Conservation (phyloP, 92 coral and sea anemone species). For the Parazoanthus atlanticus region DNA sequence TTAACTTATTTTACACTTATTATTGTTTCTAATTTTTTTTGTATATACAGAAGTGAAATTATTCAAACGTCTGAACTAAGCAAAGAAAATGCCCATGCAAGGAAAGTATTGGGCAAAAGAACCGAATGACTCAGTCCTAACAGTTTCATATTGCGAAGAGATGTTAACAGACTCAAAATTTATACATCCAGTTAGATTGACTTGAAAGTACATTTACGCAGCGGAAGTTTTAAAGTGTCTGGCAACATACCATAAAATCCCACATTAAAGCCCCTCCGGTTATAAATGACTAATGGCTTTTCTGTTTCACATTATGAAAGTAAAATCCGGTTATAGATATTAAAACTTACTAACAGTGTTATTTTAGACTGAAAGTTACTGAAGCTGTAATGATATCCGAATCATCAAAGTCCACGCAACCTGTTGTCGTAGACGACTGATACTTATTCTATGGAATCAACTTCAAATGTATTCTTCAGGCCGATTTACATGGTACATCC, state of each 20-base stretch:
- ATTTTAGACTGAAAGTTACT: too few species aligned
- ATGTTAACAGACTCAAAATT: not conserved
- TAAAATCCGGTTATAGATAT: not conserved
- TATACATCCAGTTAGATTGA: not conserved
- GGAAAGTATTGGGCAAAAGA: not conserved
- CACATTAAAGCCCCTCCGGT: not conserved
- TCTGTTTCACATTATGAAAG: conserved; percentile 1
- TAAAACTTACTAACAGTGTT: too few species aligned
- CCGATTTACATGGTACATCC: too few species aligned
- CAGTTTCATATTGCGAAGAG: not conserved
- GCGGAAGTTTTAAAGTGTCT: not conserved
- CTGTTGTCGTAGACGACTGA: too few species aligned
- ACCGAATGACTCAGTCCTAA: not conserved
- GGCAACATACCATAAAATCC: not conserved
- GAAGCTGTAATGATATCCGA: too few species aligned
- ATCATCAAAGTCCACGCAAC: too few species aligned
- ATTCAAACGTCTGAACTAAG: too few species aligned
- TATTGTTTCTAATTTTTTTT: too few species aligned
- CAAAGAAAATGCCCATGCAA: not conserved
- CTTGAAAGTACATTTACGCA: not conserved
- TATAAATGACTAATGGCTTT: not conserved
- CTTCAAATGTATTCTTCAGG: too few species aligned
- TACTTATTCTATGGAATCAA: too few species aligned
- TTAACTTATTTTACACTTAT: too few species aligned
- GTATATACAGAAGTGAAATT: too few species aligned